phyloP scores from a whole-genome alignment of 2,797 vertebrate species.

The Synanceia verrucosa region DNA sequence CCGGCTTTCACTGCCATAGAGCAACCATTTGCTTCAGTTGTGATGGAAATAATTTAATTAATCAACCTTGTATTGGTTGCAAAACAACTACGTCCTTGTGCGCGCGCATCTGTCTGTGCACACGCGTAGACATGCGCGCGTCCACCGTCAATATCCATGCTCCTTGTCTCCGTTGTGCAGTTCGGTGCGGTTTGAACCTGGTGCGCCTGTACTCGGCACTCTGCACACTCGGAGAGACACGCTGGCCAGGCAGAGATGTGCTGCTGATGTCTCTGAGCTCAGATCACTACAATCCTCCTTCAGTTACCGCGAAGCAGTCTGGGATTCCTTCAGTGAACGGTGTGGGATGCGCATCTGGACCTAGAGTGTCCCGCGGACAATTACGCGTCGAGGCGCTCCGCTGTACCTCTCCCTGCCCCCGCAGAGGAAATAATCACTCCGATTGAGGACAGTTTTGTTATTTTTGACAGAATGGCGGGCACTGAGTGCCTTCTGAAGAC shows the following conservation, averaged over 20 bases:
- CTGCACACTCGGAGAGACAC: slow-evolving; percentile 42
- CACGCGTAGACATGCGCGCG: slow-evolving; percentile 22
- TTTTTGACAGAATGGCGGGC: slow-evolving; percentile 71
- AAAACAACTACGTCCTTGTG: slow-evolving; percentile 1
- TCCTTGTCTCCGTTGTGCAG: slow-evolving; percentile 53
- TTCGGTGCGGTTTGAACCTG: slow-evolving; percentile 59
- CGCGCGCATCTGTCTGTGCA: slow-evolving; percentile 19
- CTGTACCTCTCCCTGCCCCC: slow-evolving; percentile 10
- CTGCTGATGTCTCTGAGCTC: slow-evolving; percentile 8
- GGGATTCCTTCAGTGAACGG: slow-evolving; percentile 68
- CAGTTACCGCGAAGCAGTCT: slow-evolving; percentile 30
- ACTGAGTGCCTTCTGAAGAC: slow-evolving; percentile 79
- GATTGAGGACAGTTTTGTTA: slow-evolving; percentile 38
- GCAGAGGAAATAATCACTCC: slow-evolving; percentile 52
- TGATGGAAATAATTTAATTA: not conserved
- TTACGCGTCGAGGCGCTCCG: slow-evolving; percentile 58
- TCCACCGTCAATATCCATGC: slow-evolving; percentile 22
- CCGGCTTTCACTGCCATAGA: not conserved
- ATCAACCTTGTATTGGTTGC: not conserved
- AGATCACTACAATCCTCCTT: slow-evolving; percentile 21
- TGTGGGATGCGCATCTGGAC: slow-evolving; percentile 72
- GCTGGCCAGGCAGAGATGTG: slow-evolving; percentile 36
- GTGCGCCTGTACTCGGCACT: slow-evolving; percentile 41
- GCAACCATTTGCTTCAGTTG: not conserved
- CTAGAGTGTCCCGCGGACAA: slow-evolving; percentile 58